Conservation (phyloP, 2,888 invertebrate species). For the Globia sparganii region DNA sequence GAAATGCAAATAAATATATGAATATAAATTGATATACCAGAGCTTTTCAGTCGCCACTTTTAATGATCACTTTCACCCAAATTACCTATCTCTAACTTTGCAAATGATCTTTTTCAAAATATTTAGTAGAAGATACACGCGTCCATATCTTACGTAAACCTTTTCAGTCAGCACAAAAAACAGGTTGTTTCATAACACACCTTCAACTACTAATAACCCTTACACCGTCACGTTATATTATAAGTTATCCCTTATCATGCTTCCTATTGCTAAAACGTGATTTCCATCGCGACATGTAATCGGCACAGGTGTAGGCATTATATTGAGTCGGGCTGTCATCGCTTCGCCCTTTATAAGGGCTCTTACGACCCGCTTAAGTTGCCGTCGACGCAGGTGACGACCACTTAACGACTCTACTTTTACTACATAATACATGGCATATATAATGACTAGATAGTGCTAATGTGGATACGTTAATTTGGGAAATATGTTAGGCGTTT, state of each 20-base stretch:
- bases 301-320: conserved; percentile 64
- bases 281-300: conserved; percentile 65
- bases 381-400: conserved; percentile 73
- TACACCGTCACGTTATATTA: conserved; percentile 38
- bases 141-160: neutral
- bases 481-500: neutral
- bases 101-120: neutral
- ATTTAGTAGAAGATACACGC: neutral
- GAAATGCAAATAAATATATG: too few species aligned
- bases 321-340: conserved; percentile 75
- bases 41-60: neutral
- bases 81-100: neutral
- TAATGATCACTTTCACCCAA: neutral
- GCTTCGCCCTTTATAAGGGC: conserved; percentile 75
- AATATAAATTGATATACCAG: neutral
- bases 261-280: conserved; percentile 49
- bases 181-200: conserved; percentile 28
- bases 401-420: conserved; percentile 71
- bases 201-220: conserved; percentile 45
- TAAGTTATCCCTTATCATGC: conserved; percentile 48
- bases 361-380: conserved; percentile 74
- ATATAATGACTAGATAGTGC: conserved; percentile 57
- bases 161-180: conserved; percentile 21
- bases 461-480: conserved; percentile 46
- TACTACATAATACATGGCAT: conserved; percentile 62